These are phyloP conservation scores for Periphyllus acericola DNA, from an alignment of 2,888 invertebrate species.

Conservation along the genomic window DNA sequence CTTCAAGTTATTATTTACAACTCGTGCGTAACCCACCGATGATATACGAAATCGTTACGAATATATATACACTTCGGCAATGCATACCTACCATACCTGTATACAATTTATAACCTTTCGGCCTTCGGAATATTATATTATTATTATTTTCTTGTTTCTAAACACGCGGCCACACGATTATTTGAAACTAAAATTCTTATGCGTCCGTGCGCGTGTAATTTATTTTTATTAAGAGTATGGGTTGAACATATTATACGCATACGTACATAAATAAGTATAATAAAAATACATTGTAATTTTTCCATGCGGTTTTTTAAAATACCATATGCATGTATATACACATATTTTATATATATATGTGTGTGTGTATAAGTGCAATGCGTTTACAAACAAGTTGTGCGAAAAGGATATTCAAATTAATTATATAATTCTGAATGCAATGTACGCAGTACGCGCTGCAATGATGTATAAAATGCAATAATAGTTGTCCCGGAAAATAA, in stretches of 20 bases:
- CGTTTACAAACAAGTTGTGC: background rate
- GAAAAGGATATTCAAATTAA: background rate
- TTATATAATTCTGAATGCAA: background rate
- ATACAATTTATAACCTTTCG: background rate
- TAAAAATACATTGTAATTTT: background rate
- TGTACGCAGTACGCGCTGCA: background rate
- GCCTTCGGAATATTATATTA: background rate
- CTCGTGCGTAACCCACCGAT: conserved; percentile 36
- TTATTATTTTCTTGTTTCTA: background rate
- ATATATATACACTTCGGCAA: background rate
- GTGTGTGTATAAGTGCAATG: too few species aligned
- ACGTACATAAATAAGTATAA: background rate
- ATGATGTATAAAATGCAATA: background rate
- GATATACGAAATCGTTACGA: conserved; percentile 8
- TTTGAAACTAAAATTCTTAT: background rate
- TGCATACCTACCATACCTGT: background rate
- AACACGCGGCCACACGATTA: background rate
- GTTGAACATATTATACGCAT: background rate
- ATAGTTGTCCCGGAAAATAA: background rate
- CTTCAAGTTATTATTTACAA: conserved; percentile 34
- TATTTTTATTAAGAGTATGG: background rate
- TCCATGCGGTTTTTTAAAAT: background rate
- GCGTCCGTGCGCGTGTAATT: background rate
- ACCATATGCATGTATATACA: background rate
- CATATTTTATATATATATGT: too few species aligned